Evolutionary conservation across 2,888 invertebrate genomes (phyloP).

Genomic region (Vanessa cardui): DNA sequence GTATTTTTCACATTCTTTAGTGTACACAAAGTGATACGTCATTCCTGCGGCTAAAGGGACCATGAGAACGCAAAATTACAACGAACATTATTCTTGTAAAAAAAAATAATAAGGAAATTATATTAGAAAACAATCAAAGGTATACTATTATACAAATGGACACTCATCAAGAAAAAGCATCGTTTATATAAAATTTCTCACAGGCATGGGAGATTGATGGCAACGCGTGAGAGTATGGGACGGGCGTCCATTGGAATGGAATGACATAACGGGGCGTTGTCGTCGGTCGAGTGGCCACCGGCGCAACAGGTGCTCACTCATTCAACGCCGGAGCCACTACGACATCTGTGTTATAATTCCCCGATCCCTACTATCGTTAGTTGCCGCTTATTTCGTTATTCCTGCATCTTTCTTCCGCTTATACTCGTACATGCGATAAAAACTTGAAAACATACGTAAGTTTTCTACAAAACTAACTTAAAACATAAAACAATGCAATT

Average conservation of each 20-base stretch:
- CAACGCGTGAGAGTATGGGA: slow-evolving; percentile 71
- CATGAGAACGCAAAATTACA: background rate
- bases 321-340: slow-evolving; percentile 25
- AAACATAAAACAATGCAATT: too few relatives aligned
- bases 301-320: slow-evolving; percentile 57
- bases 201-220: slow-evolving; percentile 61
- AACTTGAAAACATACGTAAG: too few relatives aligned
- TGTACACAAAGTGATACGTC: too few relatives aligned
- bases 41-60: background rate
- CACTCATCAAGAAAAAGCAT: slow-evolving; percentile 38
- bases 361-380: slow-evolving; percentile 27
- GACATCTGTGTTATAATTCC: slow-evolving; percentile 42
- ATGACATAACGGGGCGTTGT: slow-evolving; percentile 70
- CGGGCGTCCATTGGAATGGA: slow-evolving; percentile 62
- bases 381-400: background rate
- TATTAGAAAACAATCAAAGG: slow-evolving; percentile 31
- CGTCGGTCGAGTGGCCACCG: slow-evolving; percentile 50
- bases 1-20: too few relatives aligned
- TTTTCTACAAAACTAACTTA: too few relatives aligned
- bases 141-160: slow-evolving; percentile 26
- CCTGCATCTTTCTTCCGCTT: background rate
- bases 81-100: slow-evolving; percentile 2
- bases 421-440: too few relatives aligned
- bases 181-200: slow-evolving; percentile 53
- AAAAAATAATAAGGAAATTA: slow-evolving; percentile 10